These are phyloP conservation scores for Thalassarche chlororhynchos DNA, from an alignment of 2,113 vertebrate genomes.

Conservation along the genomic window DNA sequence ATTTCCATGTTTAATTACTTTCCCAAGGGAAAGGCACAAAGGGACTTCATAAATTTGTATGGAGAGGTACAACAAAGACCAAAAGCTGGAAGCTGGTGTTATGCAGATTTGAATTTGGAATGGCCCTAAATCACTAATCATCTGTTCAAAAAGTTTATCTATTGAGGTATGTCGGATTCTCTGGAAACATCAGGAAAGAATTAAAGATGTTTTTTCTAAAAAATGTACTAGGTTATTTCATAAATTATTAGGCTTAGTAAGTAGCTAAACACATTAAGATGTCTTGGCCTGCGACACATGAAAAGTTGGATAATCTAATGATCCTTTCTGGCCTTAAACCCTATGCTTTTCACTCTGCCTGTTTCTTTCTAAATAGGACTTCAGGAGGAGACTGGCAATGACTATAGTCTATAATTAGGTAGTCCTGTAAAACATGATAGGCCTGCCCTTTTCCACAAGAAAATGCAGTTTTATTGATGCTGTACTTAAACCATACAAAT, in stretches of 20 bases:
- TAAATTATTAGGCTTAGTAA: not conserved
- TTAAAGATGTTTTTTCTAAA: not conserved
- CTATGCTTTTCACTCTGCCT: not conserved
- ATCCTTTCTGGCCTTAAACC: not conserved
- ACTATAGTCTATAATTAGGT: not conserved
- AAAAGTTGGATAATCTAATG: not conserved
- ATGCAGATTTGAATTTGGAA: conserved; percentile 19
- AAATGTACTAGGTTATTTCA: not conserved
- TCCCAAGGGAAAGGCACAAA: conserved; percentile 49
- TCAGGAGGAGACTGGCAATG: not conserved
- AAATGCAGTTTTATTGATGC: not conserved
- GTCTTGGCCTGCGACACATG: not conserved
- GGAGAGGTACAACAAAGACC: not conserved
- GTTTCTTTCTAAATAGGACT: not conserved
- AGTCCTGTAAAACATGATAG: not conserved
- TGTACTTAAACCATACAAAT: not conserved
- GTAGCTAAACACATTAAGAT: not conserved
- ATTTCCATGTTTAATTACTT: conserved; percentile 59
- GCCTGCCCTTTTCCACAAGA: not conserved
- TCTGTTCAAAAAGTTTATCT: not conserved
- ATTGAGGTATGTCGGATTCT: not conserved
- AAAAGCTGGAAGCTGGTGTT: conserved; percentile 1
- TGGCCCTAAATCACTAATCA: not conserved
- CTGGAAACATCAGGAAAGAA: not conserved
- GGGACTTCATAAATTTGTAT: conserved; percentile 42